These are phyloP conservation scores for Plumapathes pennacea DNA, from an alignment of 92 coral and sea anemone species.

Conservation along the genomic window DNA sequence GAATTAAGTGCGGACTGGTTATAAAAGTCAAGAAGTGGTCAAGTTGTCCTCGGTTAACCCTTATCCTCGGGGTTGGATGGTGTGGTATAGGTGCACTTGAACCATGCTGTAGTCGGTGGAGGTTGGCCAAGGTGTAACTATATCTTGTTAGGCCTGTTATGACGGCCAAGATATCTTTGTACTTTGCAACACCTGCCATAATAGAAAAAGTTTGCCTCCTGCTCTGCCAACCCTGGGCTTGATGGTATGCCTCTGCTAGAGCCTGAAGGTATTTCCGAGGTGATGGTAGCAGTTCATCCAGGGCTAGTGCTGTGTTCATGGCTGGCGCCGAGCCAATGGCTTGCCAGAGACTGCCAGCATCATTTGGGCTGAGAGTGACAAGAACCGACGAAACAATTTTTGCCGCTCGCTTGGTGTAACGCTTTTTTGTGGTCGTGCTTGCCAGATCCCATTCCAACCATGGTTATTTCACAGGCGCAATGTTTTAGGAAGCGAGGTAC, in stretches of 20 bases:
- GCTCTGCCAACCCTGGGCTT: constrained; percentile 31
- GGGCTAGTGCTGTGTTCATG: no score
- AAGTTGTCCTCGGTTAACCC: constrained; percentile 10
- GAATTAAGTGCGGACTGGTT: constrained; percentile 27
- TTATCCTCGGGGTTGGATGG: not conserved
- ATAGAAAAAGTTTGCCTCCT: no score
- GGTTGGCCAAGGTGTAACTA: constrained; percentile 1
- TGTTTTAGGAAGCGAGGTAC: constrained; percentile 21
- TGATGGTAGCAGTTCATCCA: constrained; percentile 4
- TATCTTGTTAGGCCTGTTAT: not conserved
- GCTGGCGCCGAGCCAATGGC: no score
- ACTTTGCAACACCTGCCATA: constrained; percentile 38
- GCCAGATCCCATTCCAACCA: constrained; percentile 39
- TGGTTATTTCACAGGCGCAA: constrained; percentile 26
- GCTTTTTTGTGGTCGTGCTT: constrained; percentile 25
- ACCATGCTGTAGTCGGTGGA: not conserved
- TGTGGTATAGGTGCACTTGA: not conserved
- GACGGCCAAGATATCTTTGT: not conserved
- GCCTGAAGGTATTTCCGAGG: constrained; percentile 21
- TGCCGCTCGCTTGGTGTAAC: constrained; percentile 28
- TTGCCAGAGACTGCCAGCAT: no score
- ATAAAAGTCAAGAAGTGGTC: constrained; percentile 11
- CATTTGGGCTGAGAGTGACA: constrained; percentile 8
- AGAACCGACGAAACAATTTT: constrained; percentile 31
- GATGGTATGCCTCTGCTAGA: constrained; percentile 35